Evolutionary conservation across 2,113 vertebrate species (phyloP).

Genomic region (Mobula birostris): DNA sequence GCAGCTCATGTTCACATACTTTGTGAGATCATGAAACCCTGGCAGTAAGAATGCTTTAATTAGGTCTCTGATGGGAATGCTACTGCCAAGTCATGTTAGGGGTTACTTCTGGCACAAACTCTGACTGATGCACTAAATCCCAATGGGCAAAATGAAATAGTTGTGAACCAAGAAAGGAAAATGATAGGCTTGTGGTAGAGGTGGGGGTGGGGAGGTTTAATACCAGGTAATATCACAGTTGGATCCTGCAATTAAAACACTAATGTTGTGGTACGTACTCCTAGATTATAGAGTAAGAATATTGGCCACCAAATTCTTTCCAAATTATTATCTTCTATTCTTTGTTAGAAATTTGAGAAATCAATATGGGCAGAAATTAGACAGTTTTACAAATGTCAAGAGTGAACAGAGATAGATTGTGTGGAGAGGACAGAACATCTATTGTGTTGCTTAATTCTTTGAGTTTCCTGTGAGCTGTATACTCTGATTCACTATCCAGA

Average conservation of each 20-base stretch:
- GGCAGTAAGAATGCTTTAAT: too few species aligned
- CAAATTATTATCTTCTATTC: neutral
- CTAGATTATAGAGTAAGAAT: neutral
- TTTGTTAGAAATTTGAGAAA: neutral
- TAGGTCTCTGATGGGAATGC: too few species aligned
- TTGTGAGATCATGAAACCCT: too few species aligned
- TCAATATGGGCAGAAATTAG: neutral
- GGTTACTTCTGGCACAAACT: too few species aligned
- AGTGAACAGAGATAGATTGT: neutral
- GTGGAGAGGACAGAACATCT: neutral
- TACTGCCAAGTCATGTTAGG: too few species aligned
- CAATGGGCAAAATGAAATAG: too few species aligned
- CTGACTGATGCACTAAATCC: too few species aligned
- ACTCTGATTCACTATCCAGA: neutral
- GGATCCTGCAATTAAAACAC: neutral
- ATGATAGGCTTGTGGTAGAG: too few species aligned
- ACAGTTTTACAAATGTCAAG: neutral
- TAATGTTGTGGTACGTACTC: neutral
- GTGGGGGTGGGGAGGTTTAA: too few species aligned
- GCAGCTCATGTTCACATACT: too few species aligned
- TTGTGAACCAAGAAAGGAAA: too few species aligned
- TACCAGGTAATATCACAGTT: neutral
- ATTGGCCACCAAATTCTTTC: neutral
- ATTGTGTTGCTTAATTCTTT: neutral
- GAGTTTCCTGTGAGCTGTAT: neutral